Evolutionary conservation across 1,140 invertebrate genomes (phyloP).

Genomic region (Drosophila nannoptera): DNA sequence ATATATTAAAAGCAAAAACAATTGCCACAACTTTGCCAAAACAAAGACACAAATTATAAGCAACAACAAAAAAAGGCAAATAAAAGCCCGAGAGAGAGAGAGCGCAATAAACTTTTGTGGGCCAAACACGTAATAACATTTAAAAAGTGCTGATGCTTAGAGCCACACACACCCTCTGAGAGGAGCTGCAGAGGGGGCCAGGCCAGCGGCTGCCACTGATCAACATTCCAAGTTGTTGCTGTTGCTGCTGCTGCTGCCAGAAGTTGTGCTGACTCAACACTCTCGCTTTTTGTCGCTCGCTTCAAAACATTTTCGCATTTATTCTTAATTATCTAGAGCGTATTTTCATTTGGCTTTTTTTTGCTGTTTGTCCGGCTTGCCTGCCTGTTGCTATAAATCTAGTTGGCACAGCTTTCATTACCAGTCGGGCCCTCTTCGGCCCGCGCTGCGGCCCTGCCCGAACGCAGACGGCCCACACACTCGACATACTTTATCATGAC

Average conservation of each 20-base stretch:
- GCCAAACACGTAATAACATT: conserved; percentile 55
- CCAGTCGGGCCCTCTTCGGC: conserved; percentile 24
- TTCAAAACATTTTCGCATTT: conserved; percentile 68
- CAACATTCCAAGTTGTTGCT: conserved; percentile 43
- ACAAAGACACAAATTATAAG: conserved; percentile 30
- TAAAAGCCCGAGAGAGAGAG: conserved; percentile 7
- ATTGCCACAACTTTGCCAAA: conserved; percentile 14
- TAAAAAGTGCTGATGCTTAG: conserved; percentile 48
- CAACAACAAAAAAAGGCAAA: conserved; percentile 45
- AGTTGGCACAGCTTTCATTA: conserved; percentile 67
- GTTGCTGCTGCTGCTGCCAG: conserved; percentile 25
- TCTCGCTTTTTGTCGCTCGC: conserved; percentile 49
- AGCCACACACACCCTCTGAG: conserved; percentile 16
- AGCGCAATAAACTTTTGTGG: conserved; percentile 45
- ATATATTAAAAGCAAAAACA: conserved; percentile 26
- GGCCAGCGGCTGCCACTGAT: conserved; percentile 10
- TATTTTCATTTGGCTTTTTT: conserved; percentile 28
- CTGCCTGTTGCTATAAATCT: conserved; percentile 53
- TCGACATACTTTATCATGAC: conserved; percentile 74
- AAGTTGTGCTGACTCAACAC: conserved; percentile 51
- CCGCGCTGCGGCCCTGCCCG: conserved; percentile 1
- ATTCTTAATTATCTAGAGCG: conserved; percentile 71
- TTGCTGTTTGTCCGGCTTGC: neutral
- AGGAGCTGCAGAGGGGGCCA: conserved; percentile 2
- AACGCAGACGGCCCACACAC: conserved; percentile 34